phyloP scores from a whole-genome alignment of 2,113 vertebrate species.

The Panthera uncia region DNA sequence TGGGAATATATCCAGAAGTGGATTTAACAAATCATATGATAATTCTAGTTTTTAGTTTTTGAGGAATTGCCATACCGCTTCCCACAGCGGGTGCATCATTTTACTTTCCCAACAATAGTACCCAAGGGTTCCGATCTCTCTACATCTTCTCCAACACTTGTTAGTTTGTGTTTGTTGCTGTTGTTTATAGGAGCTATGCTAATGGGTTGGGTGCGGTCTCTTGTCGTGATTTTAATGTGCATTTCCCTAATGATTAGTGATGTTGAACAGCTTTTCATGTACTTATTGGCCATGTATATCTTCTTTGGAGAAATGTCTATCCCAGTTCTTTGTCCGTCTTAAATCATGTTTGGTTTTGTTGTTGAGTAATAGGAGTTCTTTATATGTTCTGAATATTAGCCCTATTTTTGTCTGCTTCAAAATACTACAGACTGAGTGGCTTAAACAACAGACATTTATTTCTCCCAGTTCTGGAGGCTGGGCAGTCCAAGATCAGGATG shows the following conservation, averaged over 20 bases:
- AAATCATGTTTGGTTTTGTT: neutral
- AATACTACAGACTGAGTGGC: neutral
- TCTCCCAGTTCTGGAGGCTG: neutral
- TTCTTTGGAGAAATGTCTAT: neutral
- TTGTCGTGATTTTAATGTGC: neutral
- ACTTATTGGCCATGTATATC: neutral
- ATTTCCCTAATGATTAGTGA: neutral
- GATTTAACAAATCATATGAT: neutral
- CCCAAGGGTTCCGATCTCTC: neutral
- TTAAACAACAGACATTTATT: neutral
- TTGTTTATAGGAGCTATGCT: neutral
- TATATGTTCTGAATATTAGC: neutral
- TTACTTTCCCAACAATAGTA: neutral
- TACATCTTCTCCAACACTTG: neutral
- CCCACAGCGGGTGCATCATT: neutral
- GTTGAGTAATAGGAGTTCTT: neutral
- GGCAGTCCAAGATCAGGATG: neutral
- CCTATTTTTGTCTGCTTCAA: neutral
- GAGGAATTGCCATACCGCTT: neutral
- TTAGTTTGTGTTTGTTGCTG: neutral
- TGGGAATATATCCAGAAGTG: neutral
- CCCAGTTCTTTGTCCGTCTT: neutral
- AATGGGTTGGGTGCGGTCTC: neutral
- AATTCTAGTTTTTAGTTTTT: neutral
- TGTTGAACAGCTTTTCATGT: neutral